Evolutionary conservation across 2,888 invertebrate genomes (phyloP), one percentile per base, ranked within the genome.

Genomic region (Agriotes lineatus): DNA sequence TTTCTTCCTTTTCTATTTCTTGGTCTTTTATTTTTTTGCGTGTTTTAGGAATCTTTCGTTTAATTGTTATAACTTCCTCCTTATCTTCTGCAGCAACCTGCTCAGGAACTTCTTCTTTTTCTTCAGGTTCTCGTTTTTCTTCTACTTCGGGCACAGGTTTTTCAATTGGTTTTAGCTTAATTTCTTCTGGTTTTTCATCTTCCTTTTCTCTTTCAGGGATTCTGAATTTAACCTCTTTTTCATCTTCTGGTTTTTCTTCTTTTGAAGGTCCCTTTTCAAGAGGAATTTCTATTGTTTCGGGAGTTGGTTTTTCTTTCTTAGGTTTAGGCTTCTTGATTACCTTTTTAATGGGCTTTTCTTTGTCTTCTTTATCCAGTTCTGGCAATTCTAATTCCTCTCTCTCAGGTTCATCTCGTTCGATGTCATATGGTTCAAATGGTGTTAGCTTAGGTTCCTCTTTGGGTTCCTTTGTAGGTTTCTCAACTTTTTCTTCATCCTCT

Each of bases 361-460:
- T 84, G 81, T 81, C 78, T 19, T 75, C 76, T 61, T 74, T 70
- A 30, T 68, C 72, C 20, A 74, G 50, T 68, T 85, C 85, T 60
- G 85, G 85, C 78, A 72, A 74, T 70, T 82, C 82, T 52, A 79
- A 76, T 58, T 79, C 76, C 30, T 79, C 75, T 59, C 80, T 81
- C 75, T 83, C 81, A 37, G 80, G 80, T 68, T 85, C 82, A 63
- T 85, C 83, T 7, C 78, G 67, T 62, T 83, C 81, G 37, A 82
- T 78, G 33, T 84, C 83, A 63, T 81, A 81, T 1, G 84, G 83
- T 74, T 84, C 76, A 70, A 85, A 84, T 16, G 78, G 73, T 56
- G 75, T 35, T 18, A 80, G 70, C 68, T 84, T 81, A 0, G 82
- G 79, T 71, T 82, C 79, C 39, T 84, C 81, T 69, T 70, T 78